Evolutionary conservation across 2,888 invertebrate species (phyloP), one percentile per base, ranked within the genome.

Genomic region (Xestoiulus laeticollis): DNA sequence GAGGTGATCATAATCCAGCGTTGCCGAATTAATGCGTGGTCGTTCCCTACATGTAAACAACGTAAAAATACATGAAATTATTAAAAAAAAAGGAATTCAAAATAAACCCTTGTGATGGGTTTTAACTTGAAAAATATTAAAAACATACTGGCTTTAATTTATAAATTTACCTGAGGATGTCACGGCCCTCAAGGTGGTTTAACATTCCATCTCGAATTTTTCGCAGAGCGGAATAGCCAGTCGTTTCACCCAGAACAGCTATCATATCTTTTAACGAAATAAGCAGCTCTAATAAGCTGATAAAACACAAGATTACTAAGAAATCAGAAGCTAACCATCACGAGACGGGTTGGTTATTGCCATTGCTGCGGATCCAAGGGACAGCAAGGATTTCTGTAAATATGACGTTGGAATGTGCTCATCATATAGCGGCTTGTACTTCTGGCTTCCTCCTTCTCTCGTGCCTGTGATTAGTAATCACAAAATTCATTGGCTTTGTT

Each of bases 201-300:
- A 94, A 92, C 98, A 99, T 98, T 91, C 94, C 94, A 82, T 93
- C 91, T 87, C 94, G 93, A 92, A 99, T 96, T 90, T 94, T 93
- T 89, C 93, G 93, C 6, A 98, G 93, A 3, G 98, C 96, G 85
- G 91, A 91, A 68, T 91, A 90, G 84, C 95, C 98, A 14, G 98
- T 97, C 0, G 97, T 96, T 93, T 99, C 99, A 0, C 98, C 98
- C 90, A 98, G 94, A 89, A 97, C 96, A 32, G 98, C 98, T 90
- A 99, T 96, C 97, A 98, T 97, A 91, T 99, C 98, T 93, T 38
- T 19, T 10, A 68, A 68, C 22, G 26, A 68, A 16, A 26, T 68
- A 5, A 68, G 6, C 6, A 0, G 4, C 59, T 19, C 10, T 22
- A 26, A 19, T 5, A 59, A n/a, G 59, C 26, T 16, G 5, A 87